Evolutionary conservation across 1,140 invertebrate species (phyloP).

Genomic region (Temnothorax curvispinosus): DNA sequence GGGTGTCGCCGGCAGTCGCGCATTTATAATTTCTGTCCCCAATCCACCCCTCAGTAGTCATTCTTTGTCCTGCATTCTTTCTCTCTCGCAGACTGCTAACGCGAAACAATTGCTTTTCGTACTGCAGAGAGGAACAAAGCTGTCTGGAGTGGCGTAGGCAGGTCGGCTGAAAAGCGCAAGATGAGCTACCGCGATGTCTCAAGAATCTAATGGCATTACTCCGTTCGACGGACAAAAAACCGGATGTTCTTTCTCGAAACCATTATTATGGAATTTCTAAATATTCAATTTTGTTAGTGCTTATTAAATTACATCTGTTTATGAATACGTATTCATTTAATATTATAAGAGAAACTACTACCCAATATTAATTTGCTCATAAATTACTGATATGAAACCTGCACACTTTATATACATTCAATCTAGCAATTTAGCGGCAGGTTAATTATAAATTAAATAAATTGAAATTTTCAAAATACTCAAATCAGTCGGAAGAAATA

Average conservation of each 20-base stretch:
- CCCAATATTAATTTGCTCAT: too few species aligned
- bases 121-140: constrained; percentile 73
- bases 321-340: neutral
- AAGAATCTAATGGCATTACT: constrained; percentile 64
- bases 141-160: constrained; percentile 66
- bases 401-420: neutral
- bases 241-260: neutral
- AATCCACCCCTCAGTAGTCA: constrained; percentile 1
- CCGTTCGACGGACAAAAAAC: constrained; percentile 24
- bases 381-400: neutral
- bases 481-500: constrained; percentile 83
- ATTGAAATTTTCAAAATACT: neutral
- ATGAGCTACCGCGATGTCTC: constrained; percentile 71
- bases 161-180: constrained; percentile 67
- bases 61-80: constrained; percentile 27
- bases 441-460: constrained; percentile 1
- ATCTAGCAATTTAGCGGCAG: neutral
- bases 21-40: constrained; percentile 76
- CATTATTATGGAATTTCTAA: constrained; percentile 12
- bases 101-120: constrained; percentile 77
- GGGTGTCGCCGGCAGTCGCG: constrained; percentile 77
- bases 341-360: too few species aligned
- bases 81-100: constrained; percentile 64
- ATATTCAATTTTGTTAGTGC: neutral
- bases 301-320: neutral